Conservation (phyloP, 1,140 invertebrate genomes). For the Drosophila navojoa region DNA sequence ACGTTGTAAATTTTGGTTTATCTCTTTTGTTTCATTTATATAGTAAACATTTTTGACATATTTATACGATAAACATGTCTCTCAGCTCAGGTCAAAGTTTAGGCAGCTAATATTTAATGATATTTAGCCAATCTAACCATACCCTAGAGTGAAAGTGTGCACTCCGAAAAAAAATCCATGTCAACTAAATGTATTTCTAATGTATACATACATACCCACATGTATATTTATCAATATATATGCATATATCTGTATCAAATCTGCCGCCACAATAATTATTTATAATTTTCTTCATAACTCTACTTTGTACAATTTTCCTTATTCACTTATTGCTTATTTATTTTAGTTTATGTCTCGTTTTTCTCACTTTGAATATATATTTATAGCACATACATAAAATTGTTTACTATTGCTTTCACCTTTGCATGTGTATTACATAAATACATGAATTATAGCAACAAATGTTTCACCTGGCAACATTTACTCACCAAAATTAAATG, state of each 20-base stretch:
- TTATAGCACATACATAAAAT: constrained; percentile 1
- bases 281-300: constrained; percentile 27
- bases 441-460: constrained; percentile 18
- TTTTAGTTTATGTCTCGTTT: constrained; percentile 37
- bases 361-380: constrained; percentile 20
- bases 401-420: too few species aligned
- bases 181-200: constrained; percentile 13
- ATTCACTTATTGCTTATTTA: constrained; percentile 24
- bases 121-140: constrained; percentile 30
- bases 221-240: constrained; percentile 7
- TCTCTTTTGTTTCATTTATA: constrained; percentile 7
- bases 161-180: constrained; percentile 19
- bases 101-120: constrained; percentile 20
- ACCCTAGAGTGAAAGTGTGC: constrained; percentile 8
- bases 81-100: constrained; percentile 46
- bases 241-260: constrained; percentile 17
- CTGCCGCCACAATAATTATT: constrained; percentile 27
- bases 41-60: constrained; percentile 17
- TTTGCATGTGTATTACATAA: constrained; percentile 14
- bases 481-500: background rate
- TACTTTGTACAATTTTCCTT: constrained; percentile 21
- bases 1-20: background rate
- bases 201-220: background rate
- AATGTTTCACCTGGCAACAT: constrained; percentile 13
- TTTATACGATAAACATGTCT: constrained; percentile 28